A percentile compares a stretch with the other conserved stretches of the same genome.
phyloP scores from a whole-genome alignment of 1,140 invertebrate genomes.

The Drosophila pectinifera region DNA sequence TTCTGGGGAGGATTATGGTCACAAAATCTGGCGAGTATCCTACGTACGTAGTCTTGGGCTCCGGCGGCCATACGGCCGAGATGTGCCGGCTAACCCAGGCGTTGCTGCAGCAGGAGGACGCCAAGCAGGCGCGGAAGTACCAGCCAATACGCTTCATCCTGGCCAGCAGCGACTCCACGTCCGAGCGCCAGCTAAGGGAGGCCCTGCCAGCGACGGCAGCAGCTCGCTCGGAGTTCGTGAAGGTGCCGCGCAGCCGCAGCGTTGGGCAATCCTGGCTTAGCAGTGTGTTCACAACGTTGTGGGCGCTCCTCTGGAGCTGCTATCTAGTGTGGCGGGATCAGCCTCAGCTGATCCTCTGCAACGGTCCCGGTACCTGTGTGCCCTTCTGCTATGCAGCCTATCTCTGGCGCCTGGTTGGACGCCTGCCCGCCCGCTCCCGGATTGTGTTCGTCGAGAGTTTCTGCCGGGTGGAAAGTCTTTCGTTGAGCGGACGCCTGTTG shows the following conservation, averaged over 20 bases:
- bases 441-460: conserved; percentile 98
- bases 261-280: conserved; percentile 94
- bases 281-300: conserved; percentile 91
- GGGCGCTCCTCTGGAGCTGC: conserved; percentile 89
- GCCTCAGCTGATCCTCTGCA: conserved; percentile 94
- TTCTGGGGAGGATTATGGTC: conserved; percentile 19
- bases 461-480: conserved; percentile 95
- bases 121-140: conserved; percentile 85
- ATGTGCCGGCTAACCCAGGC: conserved; percentile 90
- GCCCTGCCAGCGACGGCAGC: conserved; percentile 85
- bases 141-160: conserved; percentile 89
- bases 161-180: conserved; percentile 92
- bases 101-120: conserved; percentile 86
- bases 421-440: conserved; percentile 87
- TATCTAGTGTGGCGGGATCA: conserved; percentile 89
- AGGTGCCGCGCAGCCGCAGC: conserved; percentile 93
- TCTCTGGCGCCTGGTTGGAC: conserved; percentile 88
- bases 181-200: conserved; percentile 79
- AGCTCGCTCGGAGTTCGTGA: conserved; percentile 67
- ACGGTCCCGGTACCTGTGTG: conserved; percentile 98
- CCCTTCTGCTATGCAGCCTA: conserved; percentile 92
- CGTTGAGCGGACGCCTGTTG: conserved; percentile 94
- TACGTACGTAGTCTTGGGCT: conserved; percentile 87
- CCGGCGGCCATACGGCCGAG: conserved; percentile 94
- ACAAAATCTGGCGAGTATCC: conserved; percentile 14